phyloP scores from a whole-genome alignment of 2,113 vertebrate genomes.

The Tyto alba region DNA sequence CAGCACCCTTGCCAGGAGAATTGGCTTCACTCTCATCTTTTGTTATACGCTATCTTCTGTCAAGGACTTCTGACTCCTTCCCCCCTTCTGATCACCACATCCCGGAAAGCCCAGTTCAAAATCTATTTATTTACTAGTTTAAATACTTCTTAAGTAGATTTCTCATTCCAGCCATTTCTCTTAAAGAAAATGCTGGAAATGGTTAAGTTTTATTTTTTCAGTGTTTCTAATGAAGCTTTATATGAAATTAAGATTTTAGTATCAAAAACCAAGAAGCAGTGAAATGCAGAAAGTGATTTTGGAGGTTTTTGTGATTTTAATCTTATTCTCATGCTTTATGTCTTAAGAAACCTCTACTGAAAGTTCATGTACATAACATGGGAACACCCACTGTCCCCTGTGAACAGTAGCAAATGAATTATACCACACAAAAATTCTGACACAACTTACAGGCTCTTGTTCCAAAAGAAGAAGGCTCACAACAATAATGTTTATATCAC shows the following conservation, averaged over 20 bases:
- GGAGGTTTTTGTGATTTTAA: background rate
- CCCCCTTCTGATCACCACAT: background rate
- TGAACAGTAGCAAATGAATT: background rate
- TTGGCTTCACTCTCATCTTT: background rate
- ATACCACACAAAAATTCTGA: background rate
- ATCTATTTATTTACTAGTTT: background rate
- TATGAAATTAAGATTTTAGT: background rate
- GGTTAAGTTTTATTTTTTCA: background rate
- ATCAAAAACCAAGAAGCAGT: background rate
- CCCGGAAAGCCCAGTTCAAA: background rate
- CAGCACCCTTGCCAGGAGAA: background rate
- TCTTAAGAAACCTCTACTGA: background rate
- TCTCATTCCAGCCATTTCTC: background rate
- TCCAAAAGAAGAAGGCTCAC: conserved; percentile 95
- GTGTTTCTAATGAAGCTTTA: background rate
- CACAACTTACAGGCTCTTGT: conserved; percentile 89
- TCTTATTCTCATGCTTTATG: background rate
- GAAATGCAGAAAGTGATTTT: background rate
- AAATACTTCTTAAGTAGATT: background rate
- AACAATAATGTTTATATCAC: conserved; percentile 93
- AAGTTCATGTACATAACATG: fast-evolving
- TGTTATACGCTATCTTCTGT: background rate
- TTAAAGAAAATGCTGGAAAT: background rate
- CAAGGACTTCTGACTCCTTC: background rate
- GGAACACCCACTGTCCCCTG: background rate